phyloP scores from a whole-genome alignment of 2,797 vertebrate genomes.

The Rousettus madagascariensis region DNA sequence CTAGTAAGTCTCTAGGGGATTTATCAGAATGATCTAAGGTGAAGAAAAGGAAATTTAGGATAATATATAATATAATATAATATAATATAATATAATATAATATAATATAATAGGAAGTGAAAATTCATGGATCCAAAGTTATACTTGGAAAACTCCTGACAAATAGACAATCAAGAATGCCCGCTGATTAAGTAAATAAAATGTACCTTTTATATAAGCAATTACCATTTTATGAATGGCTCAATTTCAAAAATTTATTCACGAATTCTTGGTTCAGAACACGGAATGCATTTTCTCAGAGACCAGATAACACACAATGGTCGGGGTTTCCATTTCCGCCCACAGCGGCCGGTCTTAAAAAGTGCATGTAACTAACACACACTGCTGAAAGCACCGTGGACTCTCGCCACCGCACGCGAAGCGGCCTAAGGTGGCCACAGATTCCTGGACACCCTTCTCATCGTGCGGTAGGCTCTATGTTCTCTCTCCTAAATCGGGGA shows the following conservation, averaged over 20 bases:
- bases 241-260: background rate
- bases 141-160: background rate
- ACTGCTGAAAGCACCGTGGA: background rate
- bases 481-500: background rate
- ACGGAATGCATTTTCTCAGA: background rate
- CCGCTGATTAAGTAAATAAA: background rate
- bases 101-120: background rate
- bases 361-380: background rate
- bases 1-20: background rate
- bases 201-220: background rate
- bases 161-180: background rate
- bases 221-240: background rate
- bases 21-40: background rate
- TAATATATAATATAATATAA: no score
- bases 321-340: background rate
- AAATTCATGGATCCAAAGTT: slow-evolving; percentile 28
- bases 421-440: no score
- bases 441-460: background rate
- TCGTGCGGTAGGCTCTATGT: background rate
- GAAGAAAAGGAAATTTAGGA: background rate
- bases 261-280: background rate
- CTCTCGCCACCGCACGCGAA: accelerated
- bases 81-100: no score
- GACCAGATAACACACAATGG: background rate
- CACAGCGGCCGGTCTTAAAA: background rate